Evolutionary conservation across 1,140 invertebrate genomes (phyloP), one percentile per base, ranked within the genome.

Genomic region (Catajapyx aquilonaris): DNA sequence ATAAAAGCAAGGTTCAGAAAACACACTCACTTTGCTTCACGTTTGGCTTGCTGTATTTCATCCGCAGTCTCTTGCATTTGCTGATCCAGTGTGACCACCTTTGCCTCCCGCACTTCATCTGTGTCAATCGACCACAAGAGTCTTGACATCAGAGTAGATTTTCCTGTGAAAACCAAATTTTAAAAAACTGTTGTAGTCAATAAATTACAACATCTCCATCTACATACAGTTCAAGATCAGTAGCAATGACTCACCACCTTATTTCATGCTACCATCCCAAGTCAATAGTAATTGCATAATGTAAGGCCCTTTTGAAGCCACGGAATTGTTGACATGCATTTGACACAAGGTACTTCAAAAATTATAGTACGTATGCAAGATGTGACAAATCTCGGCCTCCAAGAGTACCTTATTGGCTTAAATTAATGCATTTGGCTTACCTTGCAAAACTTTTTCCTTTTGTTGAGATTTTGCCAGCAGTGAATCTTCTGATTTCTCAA

Each of bases 41-140:
- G 7, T 38, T 4, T 34, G 15, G 52, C 61, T 61, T 49, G 78
- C 76, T 66, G 64, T 28, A 76, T 57, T 45, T 73, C 68, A 39
- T 62, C 60, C 35, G 68, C 67, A 9, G 65, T 60, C 40, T 59
- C 58, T 45, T 66, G 63, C 1, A 79, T 81, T 58, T 74, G 73
- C 46, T 74, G 64, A 51, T 83, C 76, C 17, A 83, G 53, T 30
- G 71, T 66, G 25, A 64, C 56, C 30, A 80, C 66, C 57, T 74
- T 76, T 40, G 72, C 56, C 52, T 81, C 77, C 35, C 74, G 62
- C 25, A 81, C 71, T 52, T 83, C 79, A 47, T 79, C 77, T 0
- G 77, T 76, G 44, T 81, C 77, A 1, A 76, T 70, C 30, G 69
- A 68, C n/a, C 77, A 78, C 61, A 83, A 80, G 37, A 81, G 41